These are phyloP conservation scores for Emydocephalus ijimae DNA, from an alignment of 2,113 vertebrate genomes.

Conservation along the genomic window DNA sequence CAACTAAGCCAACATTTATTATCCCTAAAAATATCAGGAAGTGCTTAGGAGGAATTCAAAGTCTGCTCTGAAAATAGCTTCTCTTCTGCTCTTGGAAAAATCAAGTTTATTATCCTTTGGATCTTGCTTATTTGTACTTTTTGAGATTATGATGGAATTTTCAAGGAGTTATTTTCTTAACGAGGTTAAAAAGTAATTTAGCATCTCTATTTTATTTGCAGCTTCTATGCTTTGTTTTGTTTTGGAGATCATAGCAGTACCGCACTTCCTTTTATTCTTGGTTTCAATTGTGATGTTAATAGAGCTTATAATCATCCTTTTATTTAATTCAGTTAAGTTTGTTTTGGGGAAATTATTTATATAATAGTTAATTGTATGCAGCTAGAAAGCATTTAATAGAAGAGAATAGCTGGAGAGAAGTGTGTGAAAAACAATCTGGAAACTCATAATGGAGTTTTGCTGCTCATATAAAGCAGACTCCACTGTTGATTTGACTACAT, in stretches of 20 bases:
- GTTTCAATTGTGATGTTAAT: not conserved
- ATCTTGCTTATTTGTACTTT: not conserved
- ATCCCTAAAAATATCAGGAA: conserved; percentile 1
- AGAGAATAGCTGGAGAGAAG: not conserved
- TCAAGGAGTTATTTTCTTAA: not conserved
- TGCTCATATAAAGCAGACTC: not conserved
- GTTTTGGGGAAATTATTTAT: conserved; percentile 10
- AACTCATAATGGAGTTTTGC: not conserved
- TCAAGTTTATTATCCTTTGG: conserved; percentile 12
- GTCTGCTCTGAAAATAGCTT: conserved; percentile 11
- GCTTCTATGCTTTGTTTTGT: conserved; percentile 13
- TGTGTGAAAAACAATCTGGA: not conserved
- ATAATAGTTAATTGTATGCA: not conserved
- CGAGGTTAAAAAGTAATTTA: not conserved
- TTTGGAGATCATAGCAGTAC: not conserved
- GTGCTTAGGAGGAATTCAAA: conserved; percentile 27
- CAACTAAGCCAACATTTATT: conserved; percentile 17
- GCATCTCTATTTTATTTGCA: not conserved
- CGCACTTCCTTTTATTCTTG: not conserved
- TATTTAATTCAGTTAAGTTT: conserved; percentile 5
- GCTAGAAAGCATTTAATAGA: not conserved
- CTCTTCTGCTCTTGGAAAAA: not conserved
- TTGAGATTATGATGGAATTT: not conserved
- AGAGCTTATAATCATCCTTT: not conserved
- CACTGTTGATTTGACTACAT: not conserved